Evolutionary conservation across 2,888 invertebrate genomes (phyloP).

Genomic region (Piscicola geometra): DNA sequence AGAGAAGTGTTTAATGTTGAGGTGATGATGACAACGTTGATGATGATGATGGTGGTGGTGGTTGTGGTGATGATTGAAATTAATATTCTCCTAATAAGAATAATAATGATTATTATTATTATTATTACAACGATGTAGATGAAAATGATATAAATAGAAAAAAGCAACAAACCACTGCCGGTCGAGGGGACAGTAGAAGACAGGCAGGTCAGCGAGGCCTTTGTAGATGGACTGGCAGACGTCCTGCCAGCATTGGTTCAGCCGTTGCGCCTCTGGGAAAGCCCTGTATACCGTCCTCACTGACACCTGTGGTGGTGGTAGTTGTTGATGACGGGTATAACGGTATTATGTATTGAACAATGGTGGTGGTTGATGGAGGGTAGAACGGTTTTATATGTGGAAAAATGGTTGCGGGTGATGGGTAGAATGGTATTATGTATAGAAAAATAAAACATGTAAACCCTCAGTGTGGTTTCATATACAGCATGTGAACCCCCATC

Average conservation of each 20-base stretch:
- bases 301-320: slow-evolving; percentile 19
- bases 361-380: too few relatives aligned
- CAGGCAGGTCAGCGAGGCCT: slow-evolving; percentile 40
- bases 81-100: too few relatives aligned
- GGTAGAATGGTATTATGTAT: background rate
- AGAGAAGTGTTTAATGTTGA: too few relatives aligned
- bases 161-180: slow-evolving; percentile 38
- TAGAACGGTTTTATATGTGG: too few relatives aligned
- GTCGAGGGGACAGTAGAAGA: slow-evolving; percentile 34
- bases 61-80: too few relatives aligned
- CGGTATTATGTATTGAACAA: too few relatives aligned
- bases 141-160: background rate
- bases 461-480: slow-evolving; percentile 12
- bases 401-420: too few relatives aligned
- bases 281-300: slow-evolving; percentile 42
- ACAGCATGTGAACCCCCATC: slow-evolving; percentile 14
- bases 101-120: too few relatives aligned
- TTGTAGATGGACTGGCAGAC: slow-evolving; percentile 39
- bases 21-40: too few relatives aligned
- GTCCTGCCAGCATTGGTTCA: slow-evolving; percentile 39
- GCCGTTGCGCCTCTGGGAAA: slow-evolving; percentile 40
- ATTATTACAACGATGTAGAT: background rate
- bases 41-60: background rate
- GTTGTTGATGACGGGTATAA: too few relatives aligned
- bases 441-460: slow-evolving; percentile 29